These are phyloP conservation scores for cattle (Bos taurus) DNA, from an alignment of 2,113 vertebrate genomes.

Conservation along the genomic window ARS-UCD2.0 NC_037332.1:118876501-118877000, in stretches of 20 bases:
- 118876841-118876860: no score
- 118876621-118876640: neutral
- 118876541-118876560: neutral
- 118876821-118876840: no score
- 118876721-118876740: neutral
- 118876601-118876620: accelerated
- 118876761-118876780: neutral
- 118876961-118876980: accelerated
- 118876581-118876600: neutral
- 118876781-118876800: accelerated
- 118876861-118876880: accelerated
- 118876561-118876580: accelerated
- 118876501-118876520: neutral
- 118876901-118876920: no score
- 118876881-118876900: no score
- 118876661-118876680: neutral
- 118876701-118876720: neutral
- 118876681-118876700: no score
- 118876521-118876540: neutral
- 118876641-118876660: neutral
- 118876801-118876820: accelerated
- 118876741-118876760: neutral
- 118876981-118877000: no score
- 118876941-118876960: accelerated
- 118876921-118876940: neutral